Base-by-base conservation (phyloP, 2,888 invertebrate species). In the Lycia hirtaria region DNA sequence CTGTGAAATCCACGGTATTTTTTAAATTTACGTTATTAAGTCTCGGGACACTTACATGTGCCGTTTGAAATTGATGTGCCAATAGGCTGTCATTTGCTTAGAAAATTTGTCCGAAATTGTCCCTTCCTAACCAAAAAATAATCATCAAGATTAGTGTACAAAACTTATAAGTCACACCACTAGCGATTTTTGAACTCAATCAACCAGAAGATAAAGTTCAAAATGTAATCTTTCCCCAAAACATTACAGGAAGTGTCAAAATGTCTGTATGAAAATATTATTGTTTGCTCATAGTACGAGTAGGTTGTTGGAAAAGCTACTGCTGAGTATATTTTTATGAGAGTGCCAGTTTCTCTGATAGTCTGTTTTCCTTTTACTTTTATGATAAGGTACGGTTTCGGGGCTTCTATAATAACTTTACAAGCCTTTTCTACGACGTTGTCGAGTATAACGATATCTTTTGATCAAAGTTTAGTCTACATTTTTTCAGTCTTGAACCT, bases 211-310 rank as follows among this genome's bases (percentile, higher is more conserved):
- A 55, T 63, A 63, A 33, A 19, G 60, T 54, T 37, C 17, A 43
- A 48, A 56, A 57, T 56, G 43, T 22, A 4, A 9, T 40, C 24
- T 38, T 40, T 17, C 44, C 35, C 40, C n/a, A 40, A 43, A 51
- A 49, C 33, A 56, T 56, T 54, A 48, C 38, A 56, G 49, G 45
- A 54, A 58, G 32, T 56, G 55, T 56, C 58, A 59, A 44, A 55
- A 53, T 50, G 56, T 52, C 56, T 40, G 52, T 60, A 56, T 60
- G 51, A 62, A 59, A 62, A 65, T 60, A 62, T 62, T 62, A 60
- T 64, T 65, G 62, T 62, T 60, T 58, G 56, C 53, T 62, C 45
- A 52, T 53, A 56, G 48, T 56, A 44, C 44, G 47, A 53, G 50
- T 47, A 35, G 40, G 47, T 53, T 59, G 53, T 45, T 38, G 54